Base-by-base conservation (phyloP, 1,140 invertebrate species). In the Bombus impatiens region DNA sequence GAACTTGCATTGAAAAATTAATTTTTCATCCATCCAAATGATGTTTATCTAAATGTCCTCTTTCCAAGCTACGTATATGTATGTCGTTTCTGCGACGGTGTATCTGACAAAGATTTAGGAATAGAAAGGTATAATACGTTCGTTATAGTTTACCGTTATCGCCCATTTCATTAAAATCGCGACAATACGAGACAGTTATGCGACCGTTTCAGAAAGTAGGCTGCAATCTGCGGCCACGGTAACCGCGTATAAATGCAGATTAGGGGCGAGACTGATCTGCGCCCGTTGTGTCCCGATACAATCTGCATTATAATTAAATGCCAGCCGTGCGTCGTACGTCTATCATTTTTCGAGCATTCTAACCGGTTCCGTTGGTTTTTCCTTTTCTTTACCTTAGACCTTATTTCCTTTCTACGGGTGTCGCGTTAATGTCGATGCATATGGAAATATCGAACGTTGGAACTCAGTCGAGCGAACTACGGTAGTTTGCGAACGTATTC, bases 351-450 rank as follows among this genome's bases (percentile, higher is more conserved):
- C 82, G 82, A 78, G 13, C 65, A 78, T 84, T 84, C 76, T 53
- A 84, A 84, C 82, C 82, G 82, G 82, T 84, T 84, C 37, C n/a
- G 32, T n/a, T 22, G 79, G n/a, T n/a, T 84, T 79, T 84, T 79
- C 76, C 76, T 15, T 78, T 71, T 32, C 32, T 13, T 79, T 25
- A 25, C 13, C 35, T 22, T 37, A 37, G 44, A 57, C 10, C 37
- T 25, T 53, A 35, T 53, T 57, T 77, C 35, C 75, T 77, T 77
- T 59, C 25, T 25, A 8, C n/a, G 15, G 15, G 18, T 25, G 75
- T 59, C 35, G 32, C 44, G 22, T 53, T 47, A 76, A 53, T 57
- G 6, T 18, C 42, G 62, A 67, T 35, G 62, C 62, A 28, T 47
- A 68, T 67, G 62, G 28, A 32, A 44, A 67, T 67, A 37, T 44